Base-by-base conservation (phyloP, 2,888 invertebrate genomes). In the Lymantria dispar region DNA sequence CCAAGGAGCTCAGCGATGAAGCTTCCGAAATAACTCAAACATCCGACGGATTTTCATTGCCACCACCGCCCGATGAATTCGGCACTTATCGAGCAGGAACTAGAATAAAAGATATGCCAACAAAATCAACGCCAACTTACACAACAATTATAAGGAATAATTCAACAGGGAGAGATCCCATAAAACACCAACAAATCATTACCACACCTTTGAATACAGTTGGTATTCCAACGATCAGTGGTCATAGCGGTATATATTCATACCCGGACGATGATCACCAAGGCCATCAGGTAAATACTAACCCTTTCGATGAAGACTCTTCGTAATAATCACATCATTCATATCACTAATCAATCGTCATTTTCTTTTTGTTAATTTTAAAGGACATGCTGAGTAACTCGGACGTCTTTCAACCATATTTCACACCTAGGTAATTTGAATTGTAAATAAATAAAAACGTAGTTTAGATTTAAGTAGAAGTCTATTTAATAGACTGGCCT, bases 11-110 rank as follows among this genome's bases (percentile, higher is more conserved):
- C 39, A 87, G 85, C 65, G 90, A 90, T 59, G 90, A 88, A 57
- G 67, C 70, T 3, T 89, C 89, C 0, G 89, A 86, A 70, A 85
- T 87, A 53, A 87, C 88, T 1, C 87, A 87, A 70, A 84, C 80
- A 0, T 90, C 89, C 0, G 90, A 91, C 59, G 86, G 87, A 0
- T 89, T 90, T 56, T 90, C 90, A 0, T 54, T 91, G 45, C 91
- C 91, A 7, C 91, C 90, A 5, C 91, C 91, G 37, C 91, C 91
- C 0, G 91, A 91, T 68, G 89, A 91, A 47, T 89, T 85, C 66
- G 83, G 83, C 7, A 81, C 83, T 0, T 90, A 88, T 56, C 74
- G 90, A 41, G 83, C 89, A 0, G 90, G 80, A 7, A 75, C 83
- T 1, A 76, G 80, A 48, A 87, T 90, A 36, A 82, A 77, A 56